These are phyloP conservation scores for Euclidia mi DNA, from an alignment of 2,888 invertebrate genomes.

Conservation along the genomic window DNA sequence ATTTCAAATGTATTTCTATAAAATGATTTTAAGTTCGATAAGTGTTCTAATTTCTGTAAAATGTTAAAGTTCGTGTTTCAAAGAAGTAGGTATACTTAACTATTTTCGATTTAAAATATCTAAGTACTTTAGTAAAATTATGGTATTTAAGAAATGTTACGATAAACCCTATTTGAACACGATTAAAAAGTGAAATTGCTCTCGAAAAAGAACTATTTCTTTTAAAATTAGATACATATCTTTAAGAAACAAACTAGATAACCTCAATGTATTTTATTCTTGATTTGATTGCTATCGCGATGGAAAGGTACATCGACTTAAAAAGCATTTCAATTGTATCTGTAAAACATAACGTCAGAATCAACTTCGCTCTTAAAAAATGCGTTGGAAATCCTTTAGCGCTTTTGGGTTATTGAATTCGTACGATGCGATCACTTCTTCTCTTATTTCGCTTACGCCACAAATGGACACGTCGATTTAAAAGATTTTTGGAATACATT, in stretches of 20 bases:
- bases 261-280: constrained; percentile 14
- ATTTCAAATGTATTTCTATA: constrained; percentile 33
- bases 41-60: too few species aligned
- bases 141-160: too few species aligned
- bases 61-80: too few species aligned
- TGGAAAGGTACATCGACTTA: constrained; percentile 30
- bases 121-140: too few species aligned
- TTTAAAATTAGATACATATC: neutral
- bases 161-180: too few species aligned
- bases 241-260: constrained; percentile 6
- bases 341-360: constrained; percentile 43
- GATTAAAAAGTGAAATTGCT: constrained; percentile 1
- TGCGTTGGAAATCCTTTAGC: constrained; percentile 48
- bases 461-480: constrained; percentile 60
- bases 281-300: constrained; percentile 52
- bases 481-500: constrained; percentile 66
- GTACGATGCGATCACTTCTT: constrained; percentile 40
- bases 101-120: too few species aligned
- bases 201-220: constrained; percentile 2
- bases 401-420: constrained; percentile 55
- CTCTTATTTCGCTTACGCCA: constrained; percentile 51
- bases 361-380: constrained; percentile 44
- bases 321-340: constrained; percentile 38
- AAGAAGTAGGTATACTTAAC: too few species aligned
- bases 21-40: constrained; percentile 6